Conservation (phyloP, 2,797 vertebrate species). For the Salarias fasciatus region DNA sequence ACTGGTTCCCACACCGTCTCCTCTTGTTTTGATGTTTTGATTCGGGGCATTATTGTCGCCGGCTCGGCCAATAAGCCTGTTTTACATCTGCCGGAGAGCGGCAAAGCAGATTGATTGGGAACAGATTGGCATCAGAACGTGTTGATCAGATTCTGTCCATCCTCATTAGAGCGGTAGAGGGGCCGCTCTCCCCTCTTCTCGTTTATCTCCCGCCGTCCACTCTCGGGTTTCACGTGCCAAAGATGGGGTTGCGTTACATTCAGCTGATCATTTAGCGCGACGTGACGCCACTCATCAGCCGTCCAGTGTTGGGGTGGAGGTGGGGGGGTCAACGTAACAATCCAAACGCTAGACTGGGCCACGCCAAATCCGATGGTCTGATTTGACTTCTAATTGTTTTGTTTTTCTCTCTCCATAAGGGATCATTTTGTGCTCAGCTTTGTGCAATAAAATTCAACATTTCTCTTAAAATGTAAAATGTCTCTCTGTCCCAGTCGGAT, state of each 20-base stretch:
- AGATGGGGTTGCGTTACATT: conserved; percentile 19
- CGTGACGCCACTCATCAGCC: conserved; percentile 23
- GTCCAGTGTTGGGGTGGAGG: background rate
- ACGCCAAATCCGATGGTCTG: conserved; percentile 39
- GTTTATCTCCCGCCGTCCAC: too few species aligned
- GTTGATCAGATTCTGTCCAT: conserved; percentile 46
- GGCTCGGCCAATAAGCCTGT: conserved; percentile 19
- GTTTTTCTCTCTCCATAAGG: conserved; percentile 41
- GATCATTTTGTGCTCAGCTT: conserved; percentile 68
- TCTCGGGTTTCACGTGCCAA: conserved; percentile 46
- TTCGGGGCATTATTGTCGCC: conserved; percentile 5
- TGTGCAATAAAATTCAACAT: conserved; percentile 74
- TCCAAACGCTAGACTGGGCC: conserved; percentile 28
- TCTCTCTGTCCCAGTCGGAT: conserved; percentile 61
- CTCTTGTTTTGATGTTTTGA: conserved; percentile 15
- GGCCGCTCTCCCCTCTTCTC: background rate
- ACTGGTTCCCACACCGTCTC: background rate
- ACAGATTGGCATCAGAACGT: conserved; percentile 42
- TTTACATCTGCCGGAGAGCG: background rate
- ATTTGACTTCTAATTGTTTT: conserved; percentile 19
- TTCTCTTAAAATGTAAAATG: conserved; percentile 66
- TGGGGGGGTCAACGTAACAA: too few species aligned
- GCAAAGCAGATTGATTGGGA: conserved; percentile 34
- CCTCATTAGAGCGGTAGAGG: conserved; percentile 38
- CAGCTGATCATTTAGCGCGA: background rate